These are phyloP conservation scores for Manis javanica DNA, from an alignment of 2,797 vertebrate species.

Conservation along the genomic window DNA sequence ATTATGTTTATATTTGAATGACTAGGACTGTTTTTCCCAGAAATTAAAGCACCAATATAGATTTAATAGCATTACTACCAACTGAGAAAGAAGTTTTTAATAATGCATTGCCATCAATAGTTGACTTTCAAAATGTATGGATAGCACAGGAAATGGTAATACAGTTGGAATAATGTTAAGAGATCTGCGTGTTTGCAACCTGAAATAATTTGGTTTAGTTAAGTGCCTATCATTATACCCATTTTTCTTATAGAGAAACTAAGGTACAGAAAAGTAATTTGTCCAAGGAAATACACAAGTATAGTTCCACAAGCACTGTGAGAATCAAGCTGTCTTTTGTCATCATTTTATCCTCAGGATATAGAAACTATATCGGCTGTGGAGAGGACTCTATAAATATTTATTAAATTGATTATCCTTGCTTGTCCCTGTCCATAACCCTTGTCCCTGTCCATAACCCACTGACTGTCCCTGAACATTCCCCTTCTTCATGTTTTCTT, in stretches of 20 bases:
- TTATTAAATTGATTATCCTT: neutral
- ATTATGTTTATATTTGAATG: neutral
- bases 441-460: neutral
- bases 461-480: neutral
- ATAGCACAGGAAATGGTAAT: neutral
- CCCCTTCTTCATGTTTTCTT: neutral
- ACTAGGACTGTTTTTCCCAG: neutral
- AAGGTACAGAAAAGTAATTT: neutral
- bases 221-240: neutral
- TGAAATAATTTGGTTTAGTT: neutral
- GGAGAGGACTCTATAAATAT: neutral
- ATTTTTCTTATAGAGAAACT: neutral
- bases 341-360: neutral
- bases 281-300: neutral
- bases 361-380: neutral
- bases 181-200: neutral
- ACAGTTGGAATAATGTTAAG: neutral
- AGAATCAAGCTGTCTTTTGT: neutral
- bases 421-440: neutral
- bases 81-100: neutral
- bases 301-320: neutral
- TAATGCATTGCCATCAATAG: neutral
- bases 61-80: neutral
- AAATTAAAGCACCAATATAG: slow-evolving; percentile 18
- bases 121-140: neutral